phyloP scores from a whole-genome alignment of 2,888 invertebrate species.

The Protonemura montana region DNA sequence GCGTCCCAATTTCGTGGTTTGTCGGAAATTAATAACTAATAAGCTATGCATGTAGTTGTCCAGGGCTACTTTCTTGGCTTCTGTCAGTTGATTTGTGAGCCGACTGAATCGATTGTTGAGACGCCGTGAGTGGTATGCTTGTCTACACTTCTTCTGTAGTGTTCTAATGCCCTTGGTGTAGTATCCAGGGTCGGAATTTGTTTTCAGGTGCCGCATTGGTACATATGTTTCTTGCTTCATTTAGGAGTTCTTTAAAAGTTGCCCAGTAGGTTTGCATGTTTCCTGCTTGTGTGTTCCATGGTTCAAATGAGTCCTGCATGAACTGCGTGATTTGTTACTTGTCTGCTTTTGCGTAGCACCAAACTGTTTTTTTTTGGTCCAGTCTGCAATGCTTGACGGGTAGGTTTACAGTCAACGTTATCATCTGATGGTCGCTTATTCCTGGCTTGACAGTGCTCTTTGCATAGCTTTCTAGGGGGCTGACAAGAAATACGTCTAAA shows the following conservation, averaged over 20 bases:
- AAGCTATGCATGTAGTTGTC: slow-evolving; percentile 14
- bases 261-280: slow-evolving; percentile 20
- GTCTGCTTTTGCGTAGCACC: slow-evolving; percentile 5
- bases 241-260: not conserved
- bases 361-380: not conserved
- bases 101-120: slow-evolving; percentile 15
- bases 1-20: slow-evolving; percentile 2
- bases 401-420: not conserved
- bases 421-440: slow-evolving; percentile 13
- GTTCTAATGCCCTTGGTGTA: slow-evolving; percentile 13
- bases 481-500: slow-evolving; percentile 17
- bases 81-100: not conserved
- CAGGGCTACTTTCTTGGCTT: slow-evolving; percentile 15
- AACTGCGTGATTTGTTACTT: not conserved
- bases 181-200: not conserved
- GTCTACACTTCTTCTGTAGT: not conserved
- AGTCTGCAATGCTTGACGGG: not conserved
- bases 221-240: slow-evolving; percentile 9
- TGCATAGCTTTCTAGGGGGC: not conserved
- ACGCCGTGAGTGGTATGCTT: slow-evolving; percentile 7
- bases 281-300: not conserved
- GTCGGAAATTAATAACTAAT: not conserved
- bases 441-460: not conserved
- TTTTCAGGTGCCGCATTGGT: not conserved
- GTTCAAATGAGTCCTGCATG: not conserved